Percentiles rank a stretch among this genome's conserved stretches.
phyloP scores from a whole-genome alignment of 2,888 invertebrate genomes.

The Patella pellucida region DNA sequence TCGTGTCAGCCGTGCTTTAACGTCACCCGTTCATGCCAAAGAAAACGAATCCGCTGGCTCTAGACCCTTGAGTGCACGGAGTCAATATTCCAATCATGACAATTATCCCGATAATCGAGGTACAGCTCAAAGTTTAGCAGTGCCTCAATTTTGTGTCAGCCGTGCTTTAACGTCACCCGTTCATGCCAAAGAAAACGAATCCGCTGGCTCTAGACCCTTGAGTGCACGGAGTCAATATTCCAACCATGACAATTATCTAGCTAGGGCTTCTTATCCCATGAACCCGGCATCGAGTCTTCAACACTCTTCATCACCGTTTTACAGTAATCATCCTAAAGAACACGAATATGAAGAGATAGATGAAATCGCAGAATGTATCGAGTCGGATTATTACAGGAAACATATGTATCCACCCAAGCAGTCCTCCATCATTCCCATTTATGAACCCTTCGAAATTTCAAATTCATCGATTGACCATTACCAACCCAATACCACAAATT shows the following conservation, averaged over 20 bases:
- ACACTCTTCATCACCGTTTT: neutral
- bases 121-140: neutral
- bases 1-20: neutral
- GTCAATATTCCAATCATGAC: neutral
- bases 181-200: neutral
- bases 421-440: neutral
- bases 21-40: neutral
- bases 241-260: neutral
- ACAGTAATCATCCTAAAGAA: conserved; percentile 34
- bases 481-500: neutral
- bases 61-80: neutral
- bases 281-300: neutral
- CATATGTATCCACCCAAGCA: conserved; percentile 11
- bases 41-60: neutral
- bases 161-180: neutral
- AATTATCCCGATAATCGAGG: neutral
- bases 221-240: neutral
- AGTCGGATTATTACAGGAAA: neutral
- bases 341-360: conserved; percentile 53
- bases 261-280: neutral
- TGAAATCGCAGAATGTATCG: conserved; percentile 37
- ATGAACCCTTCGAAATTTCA: too few species aligned
- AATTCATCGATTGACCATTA: neutral
- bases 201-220: neutral
- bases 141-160: neutral